Base-by-base conservation (phyloP, 2,888 invertebrate species). In the Sympetrum striolatum region DNA sequence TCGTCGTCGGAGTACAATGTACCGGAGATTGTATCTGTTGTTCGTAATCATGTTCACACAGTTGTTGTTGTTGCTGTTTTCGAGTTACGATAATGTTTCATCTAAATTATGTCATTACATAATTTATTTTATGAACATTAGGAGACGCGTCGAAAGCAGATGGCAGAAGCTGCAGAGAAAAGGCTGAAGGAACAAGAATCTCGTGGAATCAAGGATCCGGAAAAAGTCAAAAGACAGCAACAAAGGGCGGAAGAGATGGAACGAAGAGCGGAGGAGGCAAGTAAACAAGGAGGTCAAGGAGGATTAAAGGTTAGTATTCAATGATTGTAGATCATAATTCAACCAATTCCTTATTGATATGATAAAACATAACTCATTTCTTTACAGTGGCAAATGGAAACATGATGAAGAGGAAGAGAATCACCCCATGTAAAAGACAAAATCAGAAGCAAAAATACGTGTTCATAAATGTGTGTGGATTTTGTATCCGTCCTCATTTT, bases 91-190 rank as follows among this genome's bases (percentile, higher is more conserved):
- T 10, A 14, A 22, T 82, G 25, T 22, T 18, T 10, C n/a, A 37
- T 18, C 39, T 58, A 18, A 4, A 18, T n/a, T n/a, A 12, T 86
- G n/a, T 64, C n/a, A 31, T 82, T 53, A 15, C 22, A 37, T 18
- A 73, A 73, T 81, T 81, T 25, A 90, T 60, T 90, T 2, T 18
- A 3, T 53, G 1, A 92, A 80, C 91, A 91, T 15, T 91, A 96
- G 96, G 96, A 96, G 93, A 95, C 95, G 14, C 95, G 96, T 90
- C 94, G 96, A 53, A 95, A 94, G 31, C 96, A 96, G 92, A 96
- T 96, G 92, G 94, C 95, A 10, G 96, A 96, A 92, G 97, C 97
- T 1, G 97, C 96, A 0, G 96, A 97, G 93, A 95, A 94, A 82
- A 94, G 97, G 2, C 94, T 95, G 0, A 94, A 94, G 0, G 95